A percentile compares a stretch with the other conserved stretches of the same genome.
phyloP scores from a whole-genome alignment of 2,797 vertebrate species.

The Chanos chanos region DNA sequence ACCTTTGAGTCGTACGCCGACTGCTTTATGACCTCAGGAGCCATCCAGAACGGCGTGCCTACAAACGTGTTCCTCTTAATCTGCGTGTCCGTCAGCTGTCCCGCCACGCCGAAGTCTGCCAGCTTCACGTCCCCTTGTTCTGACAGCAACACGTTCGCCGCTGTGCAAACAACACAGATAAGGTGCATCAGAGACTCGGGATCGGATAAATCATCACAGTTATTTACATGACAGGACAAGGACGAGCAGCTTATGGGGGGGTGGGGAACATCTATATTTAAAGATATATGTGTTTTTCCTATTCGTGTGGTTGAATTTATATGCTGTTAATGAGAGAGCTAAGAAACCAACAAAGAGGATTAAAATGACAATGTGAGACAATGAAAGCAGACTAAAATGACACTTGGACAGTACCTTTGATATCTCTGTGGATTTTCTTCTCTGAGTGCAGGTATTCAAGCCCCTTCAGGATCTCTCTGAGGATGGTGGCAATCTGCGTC shows the following conservation, averaged over 20 bases:
- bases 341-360: no score
- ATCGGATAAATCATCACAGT: no score
- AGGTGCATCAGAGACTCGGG: no score
- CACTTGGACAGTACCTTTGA: slow-evolving; percentile 80
- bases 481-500: slow-evolving; percentile 92
- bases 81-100: slow-evolving; percentile 95
- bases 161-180: slow-evolving; percentile 39
- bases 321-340: no score
- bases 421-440: slow-evolving; percentile 98
- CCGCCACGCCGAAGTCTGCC: slow-evolving; percentile 95
- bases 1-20: slow-evolving; percentile 98
- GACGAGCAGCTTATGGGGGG: no score
- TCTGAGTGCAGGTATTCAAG: slow-evolving; percentile 97
- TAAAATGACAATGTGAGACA: no score
- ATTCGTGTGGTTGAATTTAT: no score
- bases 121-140: slow-evolving; percentile 97
- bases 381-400: no score
- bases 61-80: slow-evolving; percentile 98
- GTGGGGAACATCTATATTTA: no score
- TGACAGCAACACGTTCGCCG: slow-evolving; percentile 88
- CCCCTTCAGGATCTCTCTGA: slow-evolving; percentile 95
- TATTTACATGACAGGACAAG: no score
- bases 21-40: slow-evolving; percentile 97
- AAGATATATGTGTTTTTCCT: no score
- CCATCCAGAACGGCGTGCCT: slow-evolving; percentile 99